Evolutionary conservation across 2,888 invertebrate genomes (phyloP).

Genomic region (Blastobasis lacticolella): DNA sequence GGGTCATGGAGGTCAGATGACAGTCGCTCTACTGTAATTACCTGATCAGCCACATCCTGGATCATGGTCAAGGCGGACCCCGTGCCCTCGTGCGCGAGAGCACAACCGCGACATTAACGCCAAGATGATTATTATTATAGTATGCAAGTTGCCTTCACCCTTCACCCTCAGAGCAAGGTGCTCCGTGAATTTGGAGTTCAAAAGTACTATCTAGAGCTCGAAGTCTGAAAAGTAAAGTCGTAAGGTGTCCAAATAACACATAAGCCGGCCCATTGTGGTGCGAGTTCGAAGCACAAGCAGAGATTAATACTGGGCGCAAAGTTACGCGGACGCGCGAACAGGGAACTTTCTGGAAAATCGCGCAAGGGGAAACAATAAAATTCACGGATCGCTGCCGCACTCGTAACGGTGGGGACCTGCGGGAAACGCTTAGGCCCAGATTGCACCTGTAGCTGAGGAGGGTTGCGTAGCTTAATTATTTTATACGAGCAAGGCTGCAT

Average conservation of each 20-base stretch:
- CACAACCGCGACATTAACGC: too few relatives aligned
- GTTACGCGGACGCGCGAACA: conserved; percentile 43
- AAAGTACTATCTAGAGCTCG: not conserved
- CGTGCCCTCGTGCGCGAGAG: too few relatives aligned
- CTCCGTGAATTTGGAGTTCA: not conserved
- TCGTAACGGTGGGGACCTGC: conserved; percentile 24
- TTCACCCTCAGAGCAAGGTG: not conserved
- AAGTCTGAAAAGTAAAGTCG: conserved; percentile 1
- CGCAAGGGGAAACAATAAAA: conserved; percentile 59
- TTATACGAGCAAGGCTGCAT: too few relatives aligned
- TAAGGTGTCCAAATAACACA: conserved; percentile 9
- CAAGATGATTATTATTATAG: too few relatives aligned
- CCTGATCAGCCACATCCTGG: too few relatives aligned
- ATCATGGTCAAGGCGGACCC: too few relatives aligned
- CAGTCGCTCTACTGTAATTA: too few relatives aligned
- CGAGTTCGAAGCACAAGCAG: conserved; percentile 23
- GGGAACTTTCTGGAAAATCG: conserved; percentile 44
- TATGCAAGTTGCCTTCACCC: too few relatives aligned
- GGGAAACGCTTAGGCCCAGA: conserved; percentile 4
- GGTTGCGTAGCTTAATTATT: too few relatives aligned
- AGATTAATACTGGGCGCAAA: conserved; percentile 41
- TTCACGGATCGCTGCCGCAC: conserved; percentile 50
- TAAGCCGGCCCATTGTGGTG: conserved; percentile 11
- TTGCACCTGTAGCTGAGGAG: not conserved
- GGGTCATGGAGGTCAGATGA: too few relatives aligned